Percentiles rank a stretch among this genome's conserved stretches.
Evolutionary conservation across 2,113 vertebrate genomes (phyloP).

Genomic region (Phocoena sinus): DNA sequence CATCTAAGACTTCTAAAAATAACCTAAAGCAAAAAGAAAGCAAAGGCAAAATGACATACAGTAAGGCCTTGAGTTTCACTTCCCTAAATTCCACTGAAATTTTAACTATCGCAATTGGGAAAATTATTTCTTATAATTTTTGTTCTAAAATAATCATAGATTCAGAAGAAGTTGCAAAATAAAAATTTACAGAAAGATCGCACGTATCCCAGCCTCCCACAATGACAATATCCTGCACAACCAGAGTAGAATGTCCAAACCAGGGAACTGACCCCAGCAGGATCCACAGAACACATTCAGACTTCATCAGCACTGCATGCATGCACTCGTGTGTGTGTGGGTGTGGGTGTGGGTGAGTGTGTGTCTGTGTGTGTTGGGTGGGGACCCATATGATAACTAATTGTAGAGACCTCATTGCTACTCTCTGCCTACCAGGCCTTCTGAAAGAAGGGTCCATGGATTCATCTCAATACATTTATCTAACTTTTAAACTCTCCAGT

Average conservation of each 20-base stretch:
- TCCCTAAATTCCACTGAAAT: neutral
- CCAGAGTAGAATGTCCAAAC: neutral
- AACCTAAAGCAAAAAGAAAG: neutral
- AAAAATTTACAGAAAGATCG: neutral
- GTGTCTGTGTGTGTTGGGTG: too few species aligned
- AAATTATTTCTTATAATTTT: neutral
- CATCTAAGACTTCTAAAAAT: neutral
- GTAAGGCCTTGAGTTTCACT: neutral
- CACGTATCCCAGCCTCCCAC: neutral
- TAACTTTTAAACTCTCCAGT: neutral
- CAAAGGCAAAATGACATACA: neutral
- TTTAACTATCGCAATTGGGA: neutral
- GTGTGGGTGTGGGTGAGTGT: too few species aligned
- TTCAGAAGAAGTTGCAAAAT: neutral
- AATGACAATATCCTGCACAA: neutral
- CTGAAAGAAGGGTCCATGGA: neutral
- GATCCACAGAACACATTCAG: neutral
- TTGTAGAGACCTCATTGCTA: neutral
- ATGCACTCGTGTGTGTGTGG: fast-evolving
- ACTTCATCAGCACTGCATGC: neutral
- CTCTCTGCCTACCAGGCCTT: neutral
- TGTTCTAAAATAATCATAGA: neutral
- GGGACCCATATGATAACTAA: neutral
- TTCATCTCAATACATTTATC: neutral
- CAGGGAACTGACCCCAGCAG: neutral